Base-by-base conservation (phyloP, 2,797 vertebrate species). In the Clarias laeviceps region DNA sequence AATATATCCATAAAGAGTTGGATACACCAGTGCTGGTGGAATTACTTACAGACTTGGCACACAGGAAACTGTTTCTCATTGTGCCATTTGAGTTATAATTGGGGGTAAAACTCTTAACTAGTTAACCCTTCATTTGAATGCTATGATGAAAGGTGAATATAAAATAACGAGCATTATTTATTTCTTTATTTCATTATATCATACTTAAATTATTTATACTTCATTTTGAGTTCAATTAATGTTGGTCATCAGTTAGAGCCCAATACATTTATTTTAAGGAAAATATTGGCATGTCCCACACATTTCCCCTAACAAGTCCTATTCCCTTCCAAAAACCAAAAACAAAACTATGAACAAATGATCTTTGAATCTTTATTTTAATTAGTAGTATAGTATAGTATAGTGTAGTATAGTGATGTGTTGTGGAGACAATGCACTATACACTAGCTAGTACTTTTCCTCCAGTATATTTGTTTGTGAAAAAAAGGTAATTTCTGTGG, bases 401-500 rank as follows among this genome's bases (percentile, higher is more conserved):
- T n/a, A n/a, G n/a, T n/a, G n/a, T n/a, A n/a, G 34, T 57, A 24
- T 14, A 78, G 29, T 37, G 12, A 78, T 61, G 20, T 15, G 22
- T 61, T 78, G 11, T 62, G 20, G 5, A 27, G 14, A 57, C 27
- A 76, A 24, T 73, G 50, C 12, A 50, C 11, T 32, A 56, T 76
- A 78, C 61, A 34, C 22, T 61, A 37, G 22, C 12, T 1, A n/a
- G n/a, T n/a, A 61, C 56, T 64, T 73, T 56, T 24, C 32, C 82
- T 74, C 29, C 78, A 84, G 62, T 37, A 24, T 29, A 15, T 37
- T 70, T 83, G 57, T 70, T 80, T 79, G 88, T 83, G 83, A 87
- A 80, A 84, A 54, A 79, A 1, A 34, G n/a, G 77, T 82, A 77
- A 82, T 80, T 86, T 89, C 37, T 83, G 82, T 40, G 32, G 32